Percentiles rank a stretch among this genome's conserved stretches.
phyloP scores from a whole-genome alignment of 2,888 invertebrate species.

The Resseliella maxima region DNA sequence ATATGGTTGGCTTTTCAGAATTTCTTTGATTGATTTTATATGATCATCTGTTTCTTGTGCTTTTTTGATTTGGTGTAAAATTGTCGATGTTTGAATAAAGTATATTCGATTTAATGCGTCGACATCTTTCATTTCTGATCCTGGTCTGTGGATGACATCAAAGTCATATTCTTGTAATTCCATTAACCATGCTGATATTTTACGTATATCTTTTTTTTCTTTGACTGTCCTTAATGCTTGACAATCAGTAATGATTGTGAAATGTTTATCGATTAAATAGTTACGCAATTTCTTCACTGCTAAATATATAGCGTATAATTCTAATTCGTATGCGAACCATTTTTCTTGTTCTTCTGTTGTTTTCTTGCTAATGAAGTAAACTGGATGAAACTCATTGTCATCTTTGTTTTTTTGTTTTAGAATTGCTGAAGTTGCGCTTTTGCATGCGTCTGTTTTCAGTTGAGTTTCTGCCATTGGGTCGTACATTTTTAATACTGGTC shows the following conservation, averaged over 20 bases:
- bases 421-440: background rate
- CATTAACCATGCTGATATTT: background rate
- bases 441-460: background rate
- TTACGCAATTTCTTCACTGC: background rate
- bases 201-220: background rate
- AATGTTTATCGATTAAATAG: background rate
- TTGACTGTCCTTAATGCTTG: background rate
- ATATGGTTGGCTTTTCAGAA: no score
- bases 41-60: no score
- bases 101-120: no score
- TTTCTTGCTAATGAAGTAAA: background rate
- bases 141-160: background rate
- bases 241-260: no score
- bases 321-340: background rate
- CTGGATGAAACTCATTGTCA: background rate
- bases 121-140: constrained; percentile 61
- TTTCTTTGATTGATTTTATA: no score
- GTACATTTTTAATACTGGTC: background rate
- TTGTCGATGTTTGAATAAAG: no score
- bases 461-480: background rate
- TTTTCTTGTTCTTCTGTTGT: background rate
- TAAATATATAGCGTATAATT: background rate
- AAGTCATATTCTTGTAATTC: background rate
- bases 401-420: background rate
- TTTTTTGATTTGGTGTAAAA: no score